A percentile compares a stretch with the other conserved stretches of the same genome.
These are phyloP conservation scores for Tyria jacobaeae DNA, from an alignment of 2,888 invertebrate genomes.

Conservation along the genomic window DNA sequence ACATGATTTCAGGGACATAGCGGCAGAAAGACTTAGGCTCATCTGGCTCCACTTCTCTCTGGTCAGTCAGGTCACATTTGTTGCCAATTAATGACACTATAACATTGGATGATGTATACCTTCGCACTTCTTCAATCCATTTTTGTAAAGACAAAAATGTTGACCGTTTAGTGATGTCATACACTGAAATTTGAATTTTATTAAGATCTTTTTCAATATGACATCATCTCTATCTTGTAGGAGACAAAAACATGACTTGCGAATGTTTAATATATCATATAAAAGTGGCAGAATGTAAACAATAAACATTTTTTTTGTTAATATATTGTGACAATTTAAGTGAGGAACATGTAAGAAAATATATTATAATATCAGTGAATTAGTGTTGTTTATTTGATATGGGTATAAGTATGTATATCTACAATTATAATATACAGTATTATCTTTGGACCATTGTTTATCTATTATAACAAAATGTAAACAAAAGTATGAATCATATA, in stretches of 20 bases:
- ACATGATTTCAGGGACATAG: conserved; percentile 94
- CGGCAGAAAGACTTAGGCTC: conserved; percentile 96
- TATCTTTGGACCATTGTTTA: too few species aligned
- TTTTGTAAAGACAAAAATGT: conserved; percentile 96
- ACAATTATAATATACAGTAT: too few species aligned
- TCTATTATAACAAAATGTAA: neutral
- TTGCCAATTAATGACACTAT: conserved; percentile 97
- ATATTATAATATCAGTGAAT: neutral
- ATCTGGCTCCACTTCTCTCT: conserved; percentile 93
- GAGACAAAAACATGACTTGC: neutral
- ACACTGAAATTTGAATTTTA: conserved; percentile 86
- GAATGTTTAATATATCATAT: conserved; percentile 3
- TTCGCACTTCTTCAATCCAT: conserved; percentile 98
- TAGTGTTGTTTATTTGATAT: neutral
- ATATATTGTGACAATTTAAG: neutral
- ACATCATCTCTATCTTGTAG: neutral
- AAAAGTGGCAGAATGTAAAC: neutral
- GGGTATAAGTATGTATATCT: neutral
- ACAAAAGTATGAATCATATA: conserved; percentile 31
- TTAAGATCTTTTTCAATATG: conserved; percentile 3
- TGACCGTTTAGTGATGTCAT: conserved; percentile 97
- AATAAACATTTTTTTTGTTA: neutral
- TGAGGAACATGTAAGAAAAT: neutral
- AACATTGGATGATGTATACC: conserved; percentile 97
- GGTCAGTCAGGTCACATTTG: conserved; percentile 94